Evolutionary conservation across 2,888 invertebrate genomes (phyloP), one percentile per base, ranked within the genome.

Genomic region (Pasiphila rectangulata): DNA sequence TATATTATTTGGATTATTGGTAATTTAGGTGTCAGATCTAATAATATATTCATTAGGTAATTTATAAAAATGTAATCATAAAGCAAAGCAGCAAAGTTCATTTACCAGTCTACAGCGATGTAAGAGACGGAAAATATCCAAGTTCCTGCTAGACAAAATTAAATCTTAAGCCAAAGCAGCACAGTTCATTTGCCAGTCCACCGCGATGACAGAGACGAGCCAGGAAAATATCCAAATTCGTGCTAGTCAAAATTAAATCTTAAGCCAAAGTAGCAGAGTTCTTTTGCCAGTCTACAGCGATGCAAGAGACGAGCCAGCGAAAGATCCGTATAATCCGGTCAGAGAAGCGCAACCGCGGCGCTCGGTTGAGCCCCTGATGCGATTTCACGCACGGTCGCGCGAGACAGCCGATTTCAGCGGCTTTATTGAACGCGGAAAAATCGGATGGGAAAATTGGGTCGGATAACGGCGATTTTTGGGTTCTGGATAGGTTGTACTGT

Each of bases 331-430:
- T 74, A 72, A 52, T 52, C 51, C 54, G 53, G 79, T 79, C 82
- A 80, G 81, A 69, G 75, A 77, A 69, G 72, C 73, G 61, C 72
- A 77, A 82, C 77, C 75, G 72, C 72, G 73, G 65, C 63, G 68
- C 69, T 42, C 49, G 47, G 48, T 72, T 56, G 59, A 53, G 50
- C 53, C 65, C 49, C 60, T 70, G 70, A 79, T 73, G 67, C 70
- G 78, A 79, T 80, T 78, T 67, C 64, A 79, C 73, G 74, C 66
- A 57, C 66, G 64, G 61, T 55, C 63, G 69, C 61, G 45, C 59
- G 51, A 57, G 63, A 59, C 64, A 58, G 61, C 51, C 56, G 48
- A 51, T 56, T 57, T 52, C 46, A 47, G 46, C 37, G 48, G 36
- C 46, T 53, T 54, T 51, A 61, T 56, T 56, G 54, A 57, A 59